Evolutionary conservation across 2,888 invertebrate genomes (phyloP), one percentile per base, ranked within the genome.

Genomic region (Brassicogethes aeneus): DNA sequence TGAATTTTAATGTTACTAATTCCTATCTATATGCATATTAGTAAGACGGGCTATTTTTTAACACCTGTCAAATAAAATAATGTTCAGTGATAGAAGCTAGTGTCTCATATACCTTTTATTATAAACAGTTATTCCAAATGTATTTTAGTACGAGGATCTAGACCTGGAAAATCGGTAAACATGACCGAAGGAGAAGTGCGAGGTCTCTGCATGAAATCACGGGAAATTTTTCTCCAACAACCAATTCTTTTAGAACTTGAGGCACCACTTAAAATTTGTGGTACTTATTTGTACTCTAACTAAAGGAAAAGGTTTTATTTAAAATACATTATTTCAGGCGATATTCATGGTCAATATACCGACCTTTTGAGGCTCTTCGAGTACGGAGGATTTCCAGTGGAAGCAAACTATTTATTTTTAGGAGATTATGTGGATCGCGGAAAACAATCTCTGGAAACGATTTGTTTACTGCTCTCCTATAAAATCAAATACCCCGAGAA

Each of bases 301-400:
- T n/a, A n/a, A n/a, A n/a, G n/a, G n/a, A n/a, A n/a, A n/a, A n/a
- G n/a, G n/a, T n/a, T 71, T 62, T 40, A 32, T 23, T 23, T 23
- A 23, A 23, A n/a, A n/a, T 23, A 23, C 10, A 23, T 23, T 23
- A 23, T 71, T 72, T 39, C 65, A 80, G 88, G 89, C 65, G 97
- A 99, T 71, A 96, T 99, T 59, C 97, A 99, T 65, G 97, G 97
- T 45, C 99, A 99, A 72, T 99, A 97, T 71, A 95, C 95, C 68
- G 99, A 99, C 74, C 77, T 99, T 53, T 74, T 99, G 64, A 83
- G 97, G 60, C 77, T 99, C 45, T 99, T 99, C 72, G 97, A 99
- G 70, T 97, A 99, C 67, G 97, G 97, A 44, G 96, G 97, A 5
- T 99, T 99, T 69, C 99, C 97, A 42, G 97, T 97, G 16, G 96